Base-by-base conservation (phyloP, 37 sponge, comb jelly and placozoan species). In the Diacarnus erythraeanus region DNA sequence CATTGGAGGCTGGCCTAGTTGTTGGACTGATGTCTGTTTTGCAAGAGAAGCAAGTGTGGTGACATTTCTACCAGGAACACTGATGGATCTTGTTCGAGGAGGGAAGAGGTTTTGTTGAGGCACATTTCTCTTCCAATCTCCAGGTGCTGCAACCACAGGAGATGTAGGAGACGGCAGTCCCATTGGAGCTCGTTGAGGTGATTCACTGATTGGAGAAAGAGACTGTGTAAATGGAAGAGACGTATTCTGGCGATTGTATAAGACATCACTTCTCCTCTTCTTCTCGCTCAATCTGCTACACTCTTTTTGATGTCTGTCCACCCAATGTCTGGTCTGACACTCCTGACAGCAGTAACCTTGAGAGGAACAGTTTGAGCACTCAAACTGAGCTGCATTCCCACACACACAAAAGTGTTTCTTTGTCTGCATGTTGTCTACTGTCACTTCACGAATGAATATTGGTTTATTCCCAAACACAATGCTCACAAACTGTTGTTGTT, bases 291-390 rank as follows among this genome's bases (percentile, higher is more conserved):
- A 64, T 30, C 83, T 39, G 0, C 54, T 65, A 47, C 94, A 93
- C 40, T 89, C 87, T 70, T 72, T 93, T 76, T 83, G 77, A 71
- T 93, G 94, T 30, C 72, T 67, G 25, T 77, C 69, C 0, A 33
- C 43, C 94, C 94, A 93, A 68, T 93, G 72, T 0, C 63, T 59
- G 25, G 31, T 21, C 74, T 93, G 94, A 37, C 94, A 93, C 63
- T 93, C 94, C 5, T 78, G 66, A 39, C 87, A 74, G 81, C 94
- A 93, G 82, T 93, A 93, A 0, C 90, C 94, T 51, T 81, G 86
- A 6, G 80, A 65, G 33, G 39, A 72, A 61, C 94, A 93, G 58
- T 80, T 77, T 44, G 94, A 86, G 34, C 94, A 93, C 72, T 89
- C 90, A 77, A 93, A 93, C 83, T 80, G 80, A 68, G 94, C 90